Conservation (phyloP, 2,797 vertebrate species). For the Sternarchorhynchus goeldii region DNA sequence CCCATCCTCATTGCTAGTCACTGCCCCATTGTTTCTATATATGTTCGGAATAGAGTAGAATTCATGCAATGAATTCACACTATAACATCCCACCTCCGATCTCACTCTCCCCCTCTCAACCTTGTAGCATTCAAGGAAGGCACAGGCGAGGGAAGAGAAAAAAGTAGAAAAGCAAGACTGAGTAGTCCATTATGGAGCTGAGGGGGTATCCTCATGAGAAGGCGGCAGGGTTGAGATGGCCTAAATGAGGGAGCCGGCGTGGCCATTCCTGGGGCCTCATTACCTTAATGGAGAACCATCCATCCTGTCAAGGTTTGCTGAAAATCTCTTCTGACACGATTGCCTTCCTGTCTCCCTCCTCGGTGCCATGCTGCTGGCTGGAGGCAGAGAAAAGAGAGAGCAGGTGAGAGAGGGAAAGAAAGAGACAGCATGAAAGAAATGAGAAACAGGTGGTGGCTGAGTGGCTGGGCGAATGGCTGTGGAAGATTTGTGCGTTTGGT, state of each 20-base stretch:
- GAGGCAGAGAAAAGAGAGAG: slow-evolving; percentile 51
- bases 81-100: slow-evolving; percentile 31
- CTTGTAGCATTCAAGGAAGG: slow-evolving; percentile 55
- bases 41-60: slow-evolving; percentile 44
- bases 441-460: slow-evolving; percentile 50
- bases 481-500: slow-evolving; percentile 67
- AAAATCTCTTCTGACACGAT: slow-evolving; percentile 73
- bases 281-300: slow-evolving; percentile 82
- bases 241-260: slow-evolving; percentile 77
- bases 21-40: slow-evolving; percentile 32
- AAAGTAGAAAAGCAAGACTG: slow-evolving; percentile 75
- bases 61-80: slow-evolving; percentile 39
- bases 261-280: slow-evolving; percentile 80
- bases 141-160: slow-evolving; percentile 60
- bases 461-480: slow-evolving; percentile 62
- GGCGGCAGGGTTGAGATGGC: slow-evolving; percentile 69
- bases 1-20: slow-evolving; percentile 6
- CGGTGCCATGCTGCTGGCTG: slow-evolving; percentile 60
- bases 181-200: slow-evolving; percentile 77
- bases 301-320: slow-evolving; percentile 77
- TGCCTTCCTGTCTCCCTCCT: slow-evolving; percentile 61
- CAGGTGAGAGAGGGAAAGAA: slow-evolving; percentile 28
- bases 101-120: background rate
- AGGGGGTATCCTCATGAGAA: slow-evolving; percentile 75
- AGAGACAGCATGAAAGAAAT: slow-evolving; percentile 25